These are phyloP conservation scores for Ambastaia sidthimunki DNA, from an alignment of 2,797 vertebrate species.

Conservation along the genomic window DNA sequence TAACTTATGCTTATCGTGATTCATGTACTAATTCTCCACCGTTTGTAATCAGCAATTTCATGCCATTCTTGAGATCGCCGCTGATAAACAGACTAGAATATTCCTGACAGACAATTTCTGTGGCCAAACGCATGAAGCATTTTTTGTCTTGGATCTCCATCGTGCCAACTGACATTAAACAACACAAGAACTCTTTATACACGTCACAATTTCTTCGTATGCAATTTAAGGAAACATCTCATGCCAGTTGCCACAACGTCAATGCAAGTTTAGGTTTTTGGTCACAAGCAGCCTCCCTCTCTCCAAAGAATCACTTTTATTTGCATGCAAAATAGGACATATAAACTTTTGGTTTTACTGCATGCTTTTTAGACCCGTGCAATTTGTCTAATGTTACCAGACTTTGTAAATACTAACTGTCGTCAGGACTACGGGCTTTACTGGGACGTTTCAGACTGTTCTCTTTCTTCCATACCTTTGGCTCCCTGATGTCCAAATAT, in stretches of 20 bases:
- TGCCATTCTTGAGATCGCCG: conserved; percentile 14
- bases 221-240: conserved; percentile 69
- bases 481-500: conserved; percentile 62
- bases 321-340: conserved; percentile 56
- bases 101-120: conserved; percentile 2
- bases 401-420: conserved; percentile 47
- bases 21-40: too few species aligned
- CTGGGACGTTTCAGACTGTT: conserved; percentile 74
- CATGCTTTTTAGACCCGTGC: conserved; percentile 49
- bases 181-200: conserved; percentile 62
- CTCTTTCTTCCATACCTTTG: conserved; percentile 58
- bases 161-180: conserved; percentile 54
- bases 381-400: conserved; percentile 37
- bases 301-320: conserved; percentile 32
- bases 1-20: too few species aligned
- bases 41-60: not conserved
- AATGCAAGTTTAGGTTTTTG: conserved; percentile 42
- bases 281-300: conserved; percentile 17
- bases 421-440: conserved; percentile 57
- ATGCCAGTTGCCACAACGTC: conserved; percentile 47
- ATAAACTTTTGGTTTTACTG: conserved; percentile 33
- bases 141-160: conserved; percentile 15
- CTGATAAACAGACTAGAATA: not conserved
- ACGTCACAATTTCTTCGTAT: conserved; percentile 76
- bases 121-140: conserved; percentile 4